These are phyloP conservation scores for Stigmatopora argus DNA, from an alignment of 2,113 vertebrate genomes.

Conservation along the genomic window DNA sequence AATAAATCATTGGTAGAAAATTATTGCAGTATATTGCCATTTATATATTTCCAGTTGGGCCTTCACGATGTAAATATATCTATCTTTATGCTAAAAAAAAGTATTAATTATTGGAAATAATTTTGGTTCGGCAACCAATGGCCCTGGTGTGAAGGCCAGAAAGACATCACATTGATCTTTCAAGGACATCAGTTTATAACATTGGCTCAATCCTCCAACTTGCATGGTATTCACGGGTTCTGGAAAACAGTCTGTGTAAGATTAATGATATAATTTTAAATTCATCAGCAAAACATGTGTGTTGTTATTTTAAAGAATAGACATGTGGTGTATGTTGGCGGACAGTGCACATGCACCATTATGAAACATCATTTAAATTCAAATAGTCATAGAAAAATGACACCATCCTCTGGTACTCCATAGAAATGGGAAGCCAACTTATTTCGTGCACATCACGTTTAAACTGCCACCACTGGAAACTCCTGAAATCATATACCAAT, in stretches of 20 bases:
- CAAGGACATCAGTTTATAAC: neutral
- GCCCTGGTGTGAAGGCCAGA: neutral
- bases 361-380: constrained; percentile 44
- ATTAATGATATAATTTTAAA: neutral
- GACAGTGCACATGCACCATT: constrained; percentile 18
- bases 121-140: too few relatives aligned
- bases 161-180: neutral
- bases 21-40: too few relatives aligned
- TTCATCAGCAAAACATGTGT: neutral
- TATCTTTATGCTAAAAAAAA: too few relatives aligned
- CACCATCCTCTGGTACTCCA: constrained; percentile 19
- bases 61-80: too few relatives aligned
- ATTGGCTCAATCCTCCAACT: neutral
- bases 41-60: too few relatives aligned
- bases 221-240: neutral
- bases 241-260: neutral
- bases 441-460: neutral
- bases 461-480: constrained; percentile 19
- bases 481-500: constrained; percentile 33
- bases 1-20: too few relatives aligned
- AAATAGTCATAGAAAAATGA: constrained; percentile 13
- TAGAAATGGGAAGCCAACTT: constrained; percentile 50
- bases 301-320: neutral
- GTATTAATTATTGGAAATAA: too few relatives aligned
- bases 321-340: neutral